phyloP scores from a whole-genome alignment of 2,888 invertebrate species.

The Seira ritae region DNA sequence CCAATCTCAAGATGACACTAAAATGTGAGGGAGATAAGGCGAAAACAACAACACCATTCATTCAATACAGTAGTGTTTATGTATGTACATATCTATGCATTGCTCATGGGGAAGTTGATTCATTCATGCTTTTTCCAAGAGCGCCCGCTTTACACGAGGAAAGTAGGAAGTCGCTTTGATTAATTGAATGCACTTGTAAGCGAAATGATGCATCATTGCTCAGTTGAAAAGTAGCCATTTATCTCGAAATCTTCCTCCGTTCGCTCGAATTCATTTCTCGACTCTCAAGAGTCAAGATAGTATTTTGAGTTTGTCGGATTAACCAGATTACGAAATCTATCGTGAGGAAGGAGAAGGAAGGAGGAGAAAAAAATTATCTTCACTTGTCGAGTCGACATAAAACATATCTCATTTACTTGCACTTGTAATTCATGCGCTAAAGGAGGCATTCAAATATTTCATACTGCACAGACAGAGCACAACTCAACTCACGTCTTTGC shows the following conservation, averaged over 20 bases:
- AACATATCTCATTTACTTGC: background rate
- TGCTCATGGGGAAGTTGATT: constrained; percentile 18
- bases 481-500: constrained; percentile 28
- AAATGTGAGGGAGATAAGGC: background rate
- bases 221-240: constrained; percentile 67
- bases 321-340: constrained; percentile 49
- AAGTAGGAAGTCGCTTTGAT: constrained; percentile 63
- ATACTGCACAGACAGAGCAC: no score
- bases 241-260: constrained; percentile 33
- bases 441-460: constrained; percentile 32
- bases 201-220: constrained; percentile 70
- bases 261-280: no score
- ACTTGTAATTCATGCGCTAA: constrained; percentile 28
- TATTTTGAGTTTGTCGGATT: constrained; percentile 51
- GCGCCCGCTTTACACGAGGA: constrained; percentile 25
- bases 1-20: constrained; percentile 18
- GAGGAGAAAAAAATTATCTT: no score
- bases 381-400: background rate
- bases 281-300: background rate
- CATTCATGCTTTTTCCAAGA: constrained; percentile 35
- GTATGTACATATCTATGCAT: no score
- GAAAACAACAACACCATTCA: background rate
- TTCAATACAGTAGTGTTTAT: no score
- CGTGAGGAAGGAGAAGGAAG: background rate
- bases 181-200: constrained; percentile 72